Base-by-base conservation (phyloP, 2,113 vertebrate species). In the Alouatta palliata region DNA sequence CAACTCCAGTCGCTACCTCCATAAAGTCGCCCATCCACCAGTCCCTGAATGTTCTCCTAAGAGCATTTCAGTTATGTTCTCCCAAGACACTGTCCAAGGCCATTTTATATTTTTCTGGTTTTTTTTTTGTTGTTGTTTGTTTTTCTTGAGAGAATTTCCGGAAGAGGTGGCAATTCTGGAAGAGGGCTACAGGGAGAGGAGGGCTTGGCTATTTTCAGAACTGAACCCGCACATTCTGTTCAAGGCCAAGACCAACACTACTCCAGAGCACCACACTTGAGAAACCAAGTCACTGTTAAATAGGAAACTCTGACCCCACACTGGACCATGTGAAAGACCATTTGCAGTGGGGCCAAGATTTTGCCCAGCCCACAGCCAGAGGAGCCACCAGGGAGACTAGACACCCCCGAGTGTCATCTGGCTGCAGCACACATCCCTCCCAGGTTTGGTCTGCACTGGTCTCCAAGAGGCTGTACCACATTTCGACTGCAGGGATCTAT, bases 321-420 rank as follows among this genome's bases (percentile, higher is more conserved):
- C 40, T 40, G 27, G 35, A 66, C 47, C 2, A 4, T 8, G 43
- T 30, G 27, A 6, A 40, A 93, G 68, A 71, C 35, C 30, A 27
- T 64, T 64, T 49, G n/a, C 32, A 77, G 10, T 1, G 1, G 10
- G 30, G 80, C 35, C 52, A 4, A 66, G 27, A n/a, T 56, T 52
- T 20, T 16, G 56, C 47, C 43, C 23, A 43, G 4, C 35, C 35
- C 35, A 56, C 23, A 86, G 68, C 11, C 52, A 16, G 32, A 90
- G 45, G 56, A 83, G 30, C 61, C 40, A 68, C 6, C 2, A 32
- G 14, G 37, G 66, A 58, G 40, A 49, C 8, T 27, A 21, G 54
- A 16, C 8, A 0, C 6, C 43, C 25, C 54, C 0, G 30, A 43
- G 27, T 0, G 0, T 86, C 58, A 21, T 1, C 43, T 32, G 19